Evolutionary conservation across 2,888 invertebrate genomes (phyloP).

Genomic region (Timandra comae): DNA sequence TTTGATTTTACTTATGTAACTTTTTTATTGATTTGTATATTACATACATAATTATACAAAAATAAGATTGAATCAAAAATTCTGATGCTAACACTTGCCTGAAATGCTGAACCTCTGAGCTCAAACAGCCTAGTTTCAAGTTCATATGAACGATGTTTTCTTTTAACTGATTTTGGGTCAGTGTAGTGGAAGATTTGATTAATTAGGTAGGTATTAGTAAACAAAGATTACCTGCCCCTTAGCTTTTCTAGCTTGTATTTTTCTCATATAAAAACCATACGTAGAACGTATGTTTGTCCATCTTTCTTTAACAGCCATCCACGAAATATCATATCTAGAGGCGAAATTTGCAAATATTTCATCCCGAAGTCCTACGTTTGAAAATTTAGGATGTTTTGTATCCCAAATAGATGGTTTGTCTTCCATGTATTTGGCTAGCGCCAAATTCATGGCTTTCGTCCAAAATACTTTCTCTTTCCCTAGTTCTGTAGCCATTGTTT

Average conservation of each 20-base stretch:
- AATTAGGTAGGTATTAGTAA: too few species aligned
- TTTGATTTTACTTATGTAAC: too few species aligned
- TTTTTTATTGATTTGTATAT: too few species aligned
- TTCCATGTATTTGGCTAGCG: constrained; percentile 59
- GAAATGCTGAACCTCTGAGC: too few species aligned
- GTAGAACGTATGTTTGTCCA: constrained; percentile 70
- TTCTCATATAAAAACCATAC: constrained; percentile 60
- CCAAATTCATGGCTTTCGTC: constrained; percentile 65
- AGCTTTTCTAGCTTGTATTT: constrained; percentile 44
- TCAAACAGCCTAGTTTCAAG: too few species aligned
- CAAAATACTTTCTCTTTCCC: constrained; percentile 69
- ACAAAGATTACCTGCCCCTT: constrained; percentile 48
- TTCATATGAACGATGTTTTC: too few species aligned
- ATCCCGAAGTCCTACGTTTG: constrained; percentile 49
- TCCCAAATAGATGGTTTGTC: constrained; percentile 62
- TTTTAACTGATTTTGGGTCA: too few species aligned
- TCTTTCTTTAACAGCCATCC: constrained; percentile 63
- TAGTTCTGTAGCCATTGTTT: too few species aligned
- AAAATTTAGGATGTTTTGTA: constrained; percentile 61
- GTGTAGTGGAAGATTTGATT: too few species aligned
- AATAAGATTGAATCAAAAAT: too few species aligned
- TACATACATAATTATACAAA: too few species aligned
- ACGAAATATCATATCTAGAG: constrained; percentile 54
- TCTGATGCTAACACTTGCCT: too few species aligned
- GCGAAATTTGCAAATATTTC: constrained; percentile 61